These are phyloP conservation scores for Manis pentadactyla DNA, from an alignment of 2,797 vertebrate genomes.

Conservation along the genomic window DNA sequence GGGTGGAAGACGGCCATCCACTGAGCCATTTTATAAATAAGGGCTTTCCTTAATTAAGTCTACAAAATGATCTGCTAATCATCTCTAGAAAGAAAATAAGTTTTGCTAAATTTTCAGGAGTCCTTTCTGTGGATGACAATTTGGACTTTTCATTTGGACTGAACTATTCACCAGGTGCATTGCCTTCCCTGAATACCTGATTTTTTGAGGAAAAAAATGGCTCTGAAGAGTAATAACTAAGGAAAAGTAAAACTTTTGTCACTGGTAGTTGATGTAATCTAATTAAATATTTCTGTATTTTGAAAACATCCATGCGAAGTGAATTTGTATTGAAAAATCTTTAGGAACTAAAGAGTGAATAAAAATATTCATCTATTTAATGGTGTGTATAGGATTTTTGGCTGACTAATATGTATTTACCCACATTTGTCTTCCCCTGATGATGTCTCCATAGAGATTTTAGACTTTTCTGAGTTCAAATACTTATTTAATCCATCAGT, in stretches of 20 bases:
- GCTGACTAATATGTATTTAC: neutral
- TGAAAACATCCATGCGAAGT: neutral
- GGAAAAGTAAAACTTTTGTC: neutral
- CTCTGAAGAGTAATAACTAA: neutral
- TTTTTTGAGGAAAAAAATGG: neutral
- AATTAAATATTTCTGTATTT: slow-evolving; percentile 1
- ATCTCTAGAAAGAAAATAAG: neutral
- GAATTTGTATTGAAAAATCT: neutral
- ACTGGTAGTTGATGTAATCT: neutral
- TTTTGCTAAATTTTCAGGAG: neutral
- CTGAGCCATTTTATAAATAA: neutral
- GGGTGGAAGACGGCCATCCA: neutral
- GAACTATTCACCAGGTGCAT: neutral
- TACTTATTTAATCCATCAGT: neutral
- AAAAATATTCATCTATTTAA: neutral
- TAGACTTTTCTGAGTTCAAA: neutral
- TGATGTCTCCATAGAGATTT: neutral
- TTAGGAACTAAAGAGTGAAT: neutral
- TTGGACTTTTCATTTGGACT: neutral
- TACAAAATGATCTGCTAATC: slow-evolving; percentile 8
- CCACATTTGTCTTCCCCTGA: neutral
- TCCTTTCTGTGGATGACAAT: neutral
- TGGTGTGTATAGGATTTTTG: slow-evolving; percentile 24
- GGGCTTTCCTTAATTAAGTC: neutral
- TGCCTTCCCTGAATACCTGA: neutral